Base-by-base conservation (phyloP, 2,113 vertebrate genomes). In the Zosterops japonicus region DNA sequence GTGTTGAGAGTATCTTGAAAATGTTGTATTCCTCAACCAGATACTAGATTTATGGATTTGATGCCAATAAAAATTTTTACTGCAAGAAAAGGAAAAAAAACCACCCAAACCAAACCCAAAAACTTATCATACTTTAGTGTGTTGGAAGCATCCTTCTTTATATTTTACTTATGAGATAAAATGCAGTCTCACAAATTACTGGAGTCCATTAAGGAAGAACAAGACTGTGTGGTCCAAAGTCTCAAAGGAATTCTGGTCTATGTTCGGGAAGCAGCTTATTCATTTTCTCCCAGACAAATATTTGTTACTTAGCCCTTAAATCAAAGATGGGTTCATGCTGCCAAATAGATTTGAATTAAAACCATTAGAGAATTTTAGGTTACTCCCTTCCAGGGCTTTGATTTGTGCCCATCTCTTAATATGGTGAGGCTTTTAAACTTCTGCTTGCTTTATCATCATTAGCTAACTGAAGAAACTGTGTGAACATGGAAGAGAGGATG, bases 201-300 rank as follows among this genome's bases (percentile, higher is more conserved):
- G 42, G 39, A 86, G 82, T 88, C 71, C 60, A 75, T 94, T 95
- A 94, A 85, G 42, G 75, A 95, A 77, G 82, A 88, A 44, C 36
- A 85, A 65, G 79, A 67, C 68, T 96, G 90, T 95, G 94, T 96
- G 95, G 95, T 95, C 90, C 55, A 80, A 83, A 95, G 56, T 90
- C 93, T 96, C 94, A 74, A 84, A 87, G 77, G 94, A 44, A 92
- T 96, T 92, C 92, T 96, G 82, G 67, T 94, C 95, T 94, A 46
- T 94, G 64, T 94, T 96, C 8, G 20, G 55, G 75, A 96, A 97
- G 71, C 71, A 90, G 75, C 94, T 91, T 95, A 61, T 93, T 95
- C 82, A 52, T 93, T 59, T 88, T 94, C 86, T 93, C 94, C 47
- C 90, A 92, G 90, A 81, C 68, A 94, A 96, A 80, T 94, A 95